These are phyloP conservation scores for Frankliniella fusca DNA, from an alignment of 2,888 invertebrate genomes.

Conservation along the genomic window DNA sequence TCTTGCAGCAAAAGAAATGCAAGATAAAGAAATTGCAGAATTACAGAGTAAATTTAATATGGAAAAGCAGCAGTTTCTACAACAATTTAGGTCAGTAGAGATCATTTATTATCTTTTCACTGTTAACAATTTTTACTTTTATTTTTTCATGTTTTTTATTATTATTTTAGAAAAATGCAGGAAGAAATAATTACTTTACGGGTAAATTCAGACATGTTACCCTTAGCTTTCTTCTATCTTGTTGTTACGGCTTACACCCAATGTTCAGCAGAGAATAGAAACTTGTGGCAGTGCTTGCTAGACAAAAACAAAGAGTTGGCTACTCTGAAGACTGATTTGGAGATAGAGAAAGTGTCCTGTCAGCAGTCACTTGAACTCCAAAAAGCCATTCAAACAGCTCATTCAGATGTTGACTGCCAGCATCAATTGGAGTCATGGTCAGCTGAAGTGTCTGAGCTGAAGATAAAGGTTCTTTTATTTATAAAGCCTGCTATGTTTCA, in stretches of 20 bases:
- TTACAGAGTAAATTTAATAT: not conserved
- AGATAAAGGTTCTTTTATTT: not conserved
- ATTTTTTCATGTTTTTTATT: not conserved
- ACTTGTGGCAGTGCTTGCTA: not conserved
- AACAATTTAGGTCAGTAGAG: not conserved
- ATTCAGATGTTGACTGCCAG: not conserved
- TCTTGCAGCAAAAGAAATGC: not conserved
- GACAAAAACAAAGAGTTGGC: not conserved
- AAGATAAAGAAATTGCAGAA: not conserved
- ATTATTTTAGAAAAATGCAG: not conserved
- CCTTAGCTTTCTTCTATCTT: not conserved
- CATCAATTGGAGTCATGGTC: not conserved
- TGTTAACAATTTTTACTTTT: no score
- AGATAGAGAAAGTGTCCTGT: not conserved
- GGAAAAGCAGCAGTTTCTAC: not conserved
- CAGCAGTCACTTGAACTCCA: not conserved
- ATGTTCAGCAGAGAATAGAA: not conserved
- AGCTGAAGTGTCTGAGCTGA: not conserved
- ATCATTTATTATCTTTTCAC: no score
- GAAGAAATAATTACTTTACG: not conserved
- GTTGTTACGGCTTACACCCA: not conserved
- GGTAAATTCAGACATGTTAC: not conserved
- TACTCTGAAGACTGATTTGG: not conserved
- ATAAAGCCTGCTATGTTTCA: not conserved
- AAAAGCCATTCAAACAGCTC: not conserved